These are phyloP conservation scores for Meta bourneti DNA, from an alignment of 2,888 invertebrate species.

Conservation along the genomic window DNA sequence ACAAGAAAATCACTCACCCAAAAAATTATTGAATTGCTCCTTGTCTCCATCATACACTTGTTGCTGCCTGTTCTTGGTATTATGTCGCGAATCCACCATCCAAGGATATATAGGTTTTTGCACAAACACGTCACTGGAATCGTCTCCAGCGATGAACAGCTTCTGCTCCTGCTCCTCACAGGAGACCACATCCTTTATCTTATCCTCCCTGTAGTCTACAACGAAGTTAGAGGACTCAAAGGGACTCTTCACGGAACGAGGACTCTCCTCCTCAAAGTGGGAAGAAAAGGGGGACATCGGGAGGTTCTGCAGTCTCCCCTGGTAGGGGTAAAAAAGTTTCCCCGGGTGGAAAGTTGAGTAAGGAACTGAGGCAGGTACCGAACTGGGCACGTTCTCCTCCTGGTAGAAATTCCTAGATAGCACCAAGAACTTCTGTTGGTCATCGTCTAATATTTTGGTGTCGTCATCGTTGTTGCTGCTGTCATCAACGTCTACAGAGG, in stretches of 20 bases:
- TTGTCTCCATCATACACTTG: slow-evolving; percentile 23
- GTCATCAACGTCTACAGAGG: slow-evolving; percentile 33
- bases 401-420: slow-evolving; percentile 51
- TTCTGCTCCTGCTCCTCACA: slow-evolving; percentile 42
- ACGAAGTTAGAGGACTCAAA: not conserved
- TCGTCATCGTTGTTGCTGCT: slow-evolving; percentile 18
- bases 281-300: slow-evolving; percentile 36
- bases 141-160: slow-evolving; percentile 23
- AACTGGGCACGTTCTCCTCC: slow-evolving; percentile 38
- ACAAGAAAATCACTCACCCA: slow-evolving; percentile 45
- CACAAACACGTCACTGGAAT: slow-evolving; percentile 37
- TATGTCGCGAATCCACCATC: slow-evolving; percentile 70
- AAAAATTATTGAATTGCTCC: slow-evolving; percentile 35
- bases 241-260: slow-evolving; percentile 35
- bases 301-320: slow-evolving; percentile 33
- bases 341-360: slow-evolving; percentile 19
- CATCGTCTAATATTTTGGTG: slow-evolving; percentile 9
- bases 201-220: slow-evolving; percentile 28
- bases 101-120: slow-evolving; percentile 67
- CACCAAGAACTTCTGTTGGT: slow-evolving; percentile 33
- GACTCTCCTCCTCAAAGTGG: slow-evolving; percentile 9
- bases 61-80: slow-evolving; percentile 57
- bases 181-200: slow-evolving; percentile 4
- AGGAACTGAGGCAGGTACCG: slow-evolving; percentile 13
- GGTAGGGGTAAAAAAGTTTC: slow-evolving; percentile 50